phyloP scores from a whole-genome alignment of 2,113 vertebrate genomes.

The Oxyura jamaicensis region DNA sequence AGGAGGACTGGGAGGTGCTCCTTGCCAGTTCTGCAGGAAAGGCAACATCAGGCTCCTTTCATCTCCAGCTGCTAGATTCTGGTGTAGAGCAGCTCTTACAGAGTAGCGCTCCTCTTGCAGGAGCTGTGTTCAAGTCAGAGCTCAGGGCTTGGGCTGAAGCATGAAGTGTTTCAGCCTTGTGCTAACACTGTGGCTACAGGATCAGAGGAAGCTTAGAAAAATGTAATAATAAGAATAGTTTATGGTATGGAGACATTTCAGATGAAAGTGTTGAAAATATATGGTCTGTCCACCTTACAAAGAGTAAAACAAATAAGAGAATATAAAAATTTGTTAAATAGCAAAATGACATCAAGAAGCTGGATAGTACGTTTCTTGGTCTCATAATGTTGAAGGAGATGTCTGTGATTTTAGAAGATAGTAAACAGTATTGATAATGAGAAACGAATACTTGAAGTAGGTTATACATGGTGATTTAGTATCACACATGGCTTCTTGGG shows the following conservation, averaged over 20 bases:
- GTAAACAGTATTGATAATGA: neutral
- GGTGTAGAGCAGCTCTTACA: neutral
- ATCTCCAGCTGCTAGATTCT: neutral
- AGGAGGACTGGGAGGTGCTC: neutral
- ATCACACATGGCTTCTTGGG: neutral
- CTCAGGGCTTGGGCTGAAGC: neutral
- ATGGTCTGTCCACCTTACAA: neutral
- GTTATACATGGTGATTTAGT: neutral
- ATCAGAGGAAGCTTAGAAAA: neutral
- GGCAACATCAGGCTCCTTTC: neutral
- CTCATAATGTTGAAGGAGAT: neutral
- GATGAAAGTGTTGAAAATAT: neutral
- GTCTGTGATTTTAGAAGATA: neutral
- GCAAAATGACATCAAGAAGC: neutral
- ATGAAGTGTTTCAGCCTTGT: neutral
- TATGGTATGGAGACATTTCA: neutral
- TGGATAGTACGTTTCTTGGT: neutral
- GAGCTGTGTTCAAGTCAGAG: rapidly evolving
- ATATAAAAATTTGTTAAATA: neutral
- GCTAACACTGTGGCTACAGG: neutral
- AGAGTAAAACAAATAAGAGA: neutral
- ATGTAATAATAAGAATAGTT: neutral
- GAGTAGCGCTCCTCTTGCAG: neutral
- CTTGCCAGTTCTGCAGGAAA: neutral
- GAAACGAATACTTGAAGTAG: neutral